These are phyloP conservation scores for Acanthosepion lycidas DNA, from an alignment of 2,888 invertebrate species.

Conservation along the genomic window DNA sequence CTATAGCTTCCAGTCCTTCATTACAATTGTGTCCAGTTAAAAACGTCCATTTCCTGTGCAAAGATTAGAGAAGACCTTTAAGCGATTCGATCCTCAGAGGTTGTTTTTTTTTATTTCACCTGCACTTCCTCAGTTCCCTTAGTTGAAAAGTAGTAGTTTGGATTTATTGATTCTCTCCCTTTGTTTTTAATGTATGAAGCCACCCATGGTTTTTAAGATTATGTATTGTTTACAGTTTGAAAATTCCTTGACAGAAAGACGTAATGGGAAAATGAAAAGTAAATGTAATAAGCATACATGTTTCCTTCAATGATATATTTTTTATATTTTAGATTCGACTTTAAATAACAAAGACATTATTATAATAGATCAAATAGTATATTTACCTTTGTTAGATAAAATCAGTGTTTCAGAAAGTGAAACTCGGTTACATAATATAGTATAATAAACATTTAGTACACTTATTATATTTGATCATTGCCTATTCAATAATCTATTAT, in stretches of 20 bases:
- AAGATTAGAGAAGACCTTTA: background rate
- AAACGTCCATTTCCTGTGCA: background rate
- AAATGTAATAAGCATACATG: no score
- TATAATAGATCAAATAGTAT: no score
- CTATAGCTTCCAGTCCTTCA: background rate
- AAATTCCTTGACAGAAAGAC: background rate
- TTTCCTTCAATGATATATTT: no score
- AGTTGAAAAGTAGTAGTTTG: background rate
- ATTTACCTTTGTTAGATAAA: no score
- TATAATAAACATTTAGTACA: no score
- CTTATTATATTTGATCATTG: no score
- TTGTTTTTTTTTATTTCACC: background rate
- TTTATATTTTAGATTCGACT: no score
- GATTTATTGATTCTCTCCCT: background rate
- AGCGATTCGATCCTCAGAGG: background rate
- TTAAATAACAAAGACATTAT: no score
- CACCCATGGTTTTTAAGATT: background rate
- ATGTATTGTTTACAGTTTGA: background rate
- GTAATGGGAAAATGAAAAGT: background rate
- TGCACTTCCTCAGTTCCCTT: background rate
- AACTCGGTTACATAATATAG: no score
- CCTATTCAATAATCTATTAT: no score
- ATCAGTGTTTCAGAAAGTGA: no score
- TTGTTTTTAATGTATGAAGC: background rate
- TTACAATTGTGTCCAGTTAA: background rate